phyloP scores from a whole-genome alignment of 2,797 vertebrate genomes.

The Triplophysa yarkandensis region DNA sequence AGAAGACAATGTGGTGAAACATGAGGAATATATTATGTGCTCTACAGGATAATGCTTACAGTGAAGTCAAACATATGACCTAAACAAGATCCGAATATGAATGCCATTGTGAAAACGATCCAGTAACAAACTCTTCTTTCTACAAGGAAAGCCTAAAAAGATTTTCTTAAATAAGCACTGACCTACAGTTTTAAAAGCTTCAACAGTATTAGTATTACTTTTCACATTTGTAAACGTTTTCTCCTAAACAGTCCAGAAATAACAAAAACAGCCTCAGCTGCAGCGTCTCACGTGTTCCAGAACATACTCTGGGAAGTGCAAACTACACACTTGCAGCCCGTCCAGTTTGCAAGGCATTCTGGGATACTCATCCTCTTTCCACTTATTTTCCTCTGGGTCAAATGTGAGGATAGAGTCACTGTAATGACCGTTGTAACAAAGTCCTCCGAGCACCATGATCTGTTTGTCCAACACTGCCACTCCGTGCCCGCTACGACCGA shows the following conservation, averaged over 20 bases:
- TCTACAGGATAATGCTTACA: slow-evolving; percentile 43
- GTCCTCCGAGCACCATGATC: slow-evolving; percentile 98
- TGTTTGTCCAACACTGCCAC: slow-evolving; percentile 95
- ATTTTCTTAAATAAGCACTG: slow-evolving; percentile 65
- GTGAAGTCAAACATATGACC: slow-evolving; percentile 50
- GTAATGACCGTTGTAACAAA: slow-evolving; percentile 99
- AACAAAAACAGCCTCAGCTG: slow-evolving; percentile 78
- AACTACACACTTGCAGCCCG: slow-evolving; percentile 97
- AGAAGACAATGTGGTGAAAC: slow-evolving; percentile 35
- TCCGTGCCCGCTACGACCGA: slow-evolving; percentile 95
- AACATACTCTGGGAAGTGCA: slow-evolving; percentile 93
- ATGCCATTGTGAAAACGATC: slow-evolving; percentile 39
- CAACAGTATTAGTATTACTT: slow-evolving; percentile 56
- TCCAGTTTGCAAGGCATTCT: slow-evolving; percentile 99
- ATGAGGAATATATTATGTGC: slow-evolving; percentile 40
- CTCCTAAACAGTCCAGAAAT: slow-evolving; percentile 36
- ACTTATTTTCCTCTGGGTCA: slow-evolving; percentile 98
- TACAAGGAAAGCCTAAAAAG: slow-evolving; percentile 56
- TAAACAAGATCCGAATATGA: slow-evolving; percentile 57
- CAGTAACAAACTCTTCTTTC: slow-evolving; percentile 35
- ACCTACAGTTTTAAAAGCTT: slow-evolving; percentile 69
- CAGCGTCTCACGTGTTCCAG: slow-evolving; percentile 95
- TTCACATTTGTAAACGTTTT: slow-evolving; percentile 64
- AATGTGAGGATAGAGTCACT: slow-evolving; percentile 99
- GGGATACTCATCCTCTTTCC: slow-evolving; percentile 99